A percentile compares a stretch with the other conserved stretches of the same genome.
phyloP scores from a whole-genome alignment of 2,113 vertebrate genomes.

The Cyanoramphus novaezelandiae region DNA sequence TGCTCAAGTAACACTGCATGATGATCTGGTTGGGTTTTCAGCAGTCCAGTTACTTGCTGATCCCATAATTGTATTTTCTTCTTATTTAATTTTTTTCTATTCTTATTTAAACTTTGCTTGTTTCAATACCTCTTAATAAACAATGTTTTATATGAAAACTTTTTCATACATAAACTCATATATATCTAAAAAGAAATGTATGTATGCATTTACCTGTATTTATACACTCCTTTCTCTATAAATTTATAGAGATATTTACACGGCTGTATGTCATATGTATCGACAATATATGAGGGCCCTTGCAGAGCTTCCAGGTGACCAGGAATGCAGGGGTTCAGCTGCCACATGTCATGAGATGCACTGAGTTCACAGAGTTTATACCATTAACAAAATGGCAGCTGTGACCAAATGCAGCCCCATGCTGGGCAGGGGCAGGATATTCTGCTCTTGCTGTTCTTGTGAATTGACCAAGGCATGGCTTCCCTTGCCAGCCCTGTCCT shows the following conservation, averaged over 20 bases:
- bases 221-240: background rate
- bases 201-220: background rate
- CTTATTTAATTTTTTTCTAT: background rate
- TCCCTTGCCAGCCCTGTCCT: background rate
- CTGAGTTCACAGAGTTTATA: background rate
- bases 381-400: background rate
- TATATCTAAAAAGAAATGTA: background rate
- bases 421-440: background rate
- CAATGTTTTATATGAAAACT: background rate
- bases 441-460: too few species aligned
- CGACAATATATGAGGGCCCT: background rate
- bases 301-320: background rate
- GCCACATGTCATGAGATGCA: background rate
- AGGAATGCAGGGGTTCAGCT: background rate
- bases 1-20: background rate
- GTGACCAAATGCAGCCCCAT: too few species aligned
- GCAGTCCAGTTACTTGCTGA: rapidly evolving
- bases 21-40: background rate
- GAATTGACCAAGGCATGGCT: background rate
- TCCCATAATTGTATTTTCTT: background rate
- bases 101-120: background rate
- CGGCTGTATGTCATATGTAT: background rate
- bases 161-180: background rate
- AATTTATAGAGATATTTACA: background rate
- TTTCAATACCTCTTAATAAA: background rate